A percentile compares a stretch with the other conserved stretches of the same genome.
phyloP scores from a whole-genome alignment of 2,797 vertebrate genomes.

The Lagothrix lagotricha region DNA sequence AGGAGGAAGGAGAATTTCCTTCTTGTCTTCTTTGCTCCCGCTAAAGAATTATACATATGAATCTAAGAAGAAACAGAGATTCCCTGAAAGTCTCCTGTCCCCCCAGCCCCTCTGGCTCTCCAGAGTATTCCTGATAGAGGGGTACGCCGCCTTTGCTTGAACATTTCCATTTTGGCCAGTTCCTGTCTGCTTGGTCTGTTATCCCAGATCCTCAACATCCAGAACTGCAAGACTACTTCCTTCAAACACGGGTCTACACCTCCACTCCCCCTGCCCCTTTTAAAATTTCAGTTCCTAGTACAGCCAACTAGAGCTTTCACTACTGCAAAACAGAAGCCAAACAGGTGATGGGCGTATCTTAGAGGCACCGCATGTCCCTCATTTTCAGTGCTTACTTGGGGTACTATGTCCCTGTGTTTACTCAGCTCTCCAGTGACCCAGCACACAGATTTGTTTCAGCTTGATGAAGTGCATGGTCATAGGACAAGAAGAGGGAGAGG shows the following conservation, averaged over 20 bases:
- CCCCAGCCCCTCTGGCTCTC: not conserved
- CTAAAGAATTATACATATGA: not conserved
- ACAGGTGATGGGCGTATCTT: no score
- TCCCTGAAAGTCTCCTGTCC: not conserved
- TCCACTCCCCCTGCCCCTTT: fast-evolving
- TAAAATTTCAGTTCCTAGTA: not conserved
- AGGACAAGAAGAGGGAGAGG: not conserved
- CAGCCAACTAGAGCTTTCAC: not conserved
- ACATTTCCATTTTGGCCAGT: not conserved
- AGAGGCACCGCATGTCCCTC: fast-evolving
- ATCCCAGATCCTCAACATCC: not conserved
- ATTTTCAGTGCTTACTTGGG: not conserved
- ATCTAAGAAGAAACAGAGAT: not conserved
- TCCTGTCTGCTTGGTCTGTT: not conserved
- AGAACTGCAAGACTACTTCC: not conserved
- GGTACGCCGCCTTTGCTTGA: not conserved
- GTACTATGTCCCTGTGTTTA: not conserved
- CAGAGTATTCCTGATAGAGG: not conserved
- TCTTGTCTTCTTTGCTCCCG: not conserved
- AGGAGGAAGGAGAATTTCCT: not conserved
- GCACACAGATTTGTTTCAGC: not conserved
- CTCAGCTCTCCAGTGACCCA: not conserved
- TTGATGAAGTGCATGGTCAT: not conserved
- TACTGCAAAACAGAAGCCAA: not conserved
- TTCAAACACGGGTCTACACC: not conserved